Evolutionary conservation across 1,140 invertebrate genomes (phyloP), one percentile per base, ranked within the genome.

Genomic region (Teleogryllus occipitalis): DNA sequence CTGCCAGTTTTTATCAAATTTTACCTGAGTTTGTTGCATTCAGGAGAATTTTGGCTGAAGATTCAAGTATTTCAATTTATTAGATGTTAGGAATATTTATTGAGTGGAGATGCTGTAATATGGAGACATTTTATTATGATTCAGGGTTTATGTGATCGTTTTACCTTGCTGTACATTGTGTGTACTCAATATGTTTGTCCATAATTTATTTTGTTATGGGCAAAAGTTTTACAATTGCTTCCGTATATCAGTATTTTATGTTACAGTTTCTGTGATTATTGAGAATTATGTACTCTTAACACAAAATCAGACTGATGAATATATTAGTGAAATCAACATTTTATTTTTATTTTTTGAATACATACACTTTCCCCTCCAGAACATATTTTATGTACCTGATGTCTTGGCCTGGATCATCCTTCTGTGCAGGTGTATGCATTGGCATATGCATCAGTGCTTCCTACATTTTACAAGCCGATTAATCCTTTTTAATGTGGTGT

Each of bases 181-280:
- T 65, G 54, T 14, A 65, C 18, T 14, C 18, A 65, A 18, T 10
- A 14, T 65, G 54, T 65, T 65, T 65, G 18, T 65, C 54, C 18
- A 65, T 65, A 18, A 65, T 65, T 14, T 39, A 39, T 39, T 65
- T 65, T 65, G 54, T 65, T 18, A 65, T 65, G 18, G 10, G 54
- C 10, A 65, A 65, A 65, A 18, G 54, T 14, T 14, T 65, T 14
- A 14, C 10, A 14, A 14, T 65, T 18, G 10, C 10, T 65, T 65
- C 54, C 54, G 18, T 65, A 65, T 18, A 65, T 65, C 54, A 65
- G 54, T 65, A 65, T 65, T 65, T 65, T 65, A 65, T 65, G 54
- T 65, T 65, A 65, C 54, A 65, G 18, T 65, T 65, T 65, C 54
- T 65, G 54, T 65, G 54, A 65, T 65, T 65, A 65, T 65, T 65